phyloP scores from a whole-genome alignment of 2,797 vertebrate genomes.

The Pitangus sulphuratus region DNA sequence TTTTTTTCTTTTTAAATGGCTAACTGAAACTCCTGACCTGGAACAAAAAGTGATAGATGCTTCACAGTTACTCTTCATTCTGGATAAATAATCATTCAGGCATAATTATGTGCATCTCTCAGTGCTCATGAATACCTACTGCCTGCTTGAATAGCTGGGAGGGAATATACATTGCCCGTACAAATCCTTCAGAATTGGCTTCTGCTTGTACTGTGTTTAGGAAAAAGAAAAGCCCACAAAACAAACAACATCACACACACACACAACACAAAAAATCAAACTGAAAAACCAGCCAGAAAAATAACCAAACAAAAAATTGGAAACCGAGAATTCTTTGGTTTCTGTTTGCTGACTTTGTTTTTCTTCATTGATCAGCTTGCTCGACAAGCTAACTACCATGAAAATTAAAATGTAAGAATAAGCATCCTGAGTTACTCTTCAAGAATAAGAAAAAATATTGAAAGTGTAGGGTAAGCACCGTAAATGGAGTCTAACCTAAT shows the following conservation, averaged over 20 bases:
- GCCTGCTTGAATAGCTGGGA: conserved; percentile 28
- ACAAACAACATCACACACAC: background rate
- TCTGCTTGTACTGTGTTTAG: background rate
- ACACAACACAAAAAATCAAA: rapidly evolving
- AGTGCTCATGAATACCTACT: conserved; percentile 5
- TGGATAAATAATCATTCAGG: conserved; percentile 31
- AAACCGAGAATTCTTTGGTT: background rate
- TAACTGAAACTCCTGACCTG: conserved; percentile 47
- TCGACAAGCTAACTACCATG: background rate
- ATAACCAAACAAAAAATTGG: background rate
- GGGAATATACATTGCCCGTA: background rate
- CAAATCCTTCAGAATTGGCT: background rate
- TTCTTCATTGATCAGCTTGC: background rate
- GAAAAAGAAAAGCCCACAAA: background rate
- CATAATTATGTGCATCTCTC: conserved; percentile 23
- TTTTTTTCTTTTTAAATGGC: conserved; percentile 29
- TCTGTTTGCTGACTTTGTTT: background rate
- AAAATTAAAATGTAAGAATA: background rate
- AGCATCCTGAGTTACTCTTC: background rate
- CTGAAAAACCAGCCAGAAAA: background rate
- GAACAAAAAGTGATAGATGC: conserved; percentile 41
- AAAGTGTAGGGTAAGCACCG: background rate
- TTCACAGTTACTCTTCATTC: conserved; percentile 14
- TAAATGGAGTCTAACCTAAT: background rate
- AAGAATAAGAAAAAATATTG: background rate